A percentile compares a stretch with the other conserved stretches of the same genome.
Conservation (phyloP, 2,888 invertebrate genomes). For the Ypsolopha scabrella region DNA sequence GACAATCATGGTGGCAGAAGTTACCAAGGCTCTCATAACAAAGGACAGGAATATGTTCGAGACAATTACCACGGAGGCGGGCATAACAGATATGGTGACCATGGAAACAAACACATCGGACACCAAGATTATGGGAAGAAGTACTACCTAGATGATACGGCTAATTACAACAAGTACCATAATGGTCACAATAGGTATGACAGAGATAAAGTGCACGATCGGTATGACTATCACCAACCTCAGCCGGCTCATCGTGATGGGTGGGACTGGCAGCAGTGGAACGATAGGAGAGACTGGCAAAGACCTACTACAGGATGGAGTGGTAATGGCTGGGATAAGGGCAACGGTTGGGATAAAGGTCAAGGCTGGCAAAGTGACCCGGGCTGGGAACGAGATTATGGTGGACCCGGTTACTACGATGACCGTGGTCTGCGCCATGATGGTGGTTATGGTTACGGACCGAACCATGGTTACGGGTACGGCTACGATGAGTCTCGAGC, state of each 20-base stretch:
- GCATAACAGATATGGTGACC: conserved; percentile 48
- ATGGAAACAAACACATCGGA: conserved; percentile 44
- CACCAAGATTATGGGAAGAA: conserved; percentile 57
- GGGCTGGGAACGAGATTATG: conserved; percentile 42
- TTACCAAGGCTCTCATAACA: conserved; percentile 54
- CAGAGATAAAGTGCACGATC: conserved; percentile 42
- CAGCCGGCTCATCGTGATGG: conserved; percentile 27
- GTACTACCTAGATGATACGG: conserved; percentile 52
- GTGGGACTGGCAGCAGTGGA: conserved; percentile 48
- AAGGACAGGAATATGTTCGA: conserved; percentile 45
- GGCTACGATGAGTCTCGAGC: conserved; percentile 49
- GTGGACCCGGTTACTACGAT: conserved; percentile 53
- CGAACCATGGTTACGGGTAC: conserved; percentile 50
- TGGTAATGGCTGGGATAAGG: conserved; percentile 6
- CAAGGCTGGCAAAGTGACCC: conserved; percentile 22
- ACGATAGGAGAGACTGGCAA: conserved; percentile 34
- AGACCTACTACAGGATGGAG: background rate
- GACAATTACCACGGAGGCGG: conserved; percentile 51
- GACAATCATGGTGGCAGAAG: conserved; percentile 51
- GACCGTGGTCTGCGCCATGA: conserved; percentile 49
- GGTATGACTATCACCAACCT: conserved; percentile 36
- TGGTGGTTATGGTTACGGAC: conserved; percentile 50
- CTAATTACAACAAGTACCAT: conserved; percentile 50
- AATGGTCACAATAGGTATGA: conserved; percentile 47
- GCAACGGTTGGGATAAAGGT: conserved; percentile 13